Evolutionary conservation across 2,113 vertebrate genomes (phyloP).

Genomic region (Tautogolabrus adspersus): DNA sequence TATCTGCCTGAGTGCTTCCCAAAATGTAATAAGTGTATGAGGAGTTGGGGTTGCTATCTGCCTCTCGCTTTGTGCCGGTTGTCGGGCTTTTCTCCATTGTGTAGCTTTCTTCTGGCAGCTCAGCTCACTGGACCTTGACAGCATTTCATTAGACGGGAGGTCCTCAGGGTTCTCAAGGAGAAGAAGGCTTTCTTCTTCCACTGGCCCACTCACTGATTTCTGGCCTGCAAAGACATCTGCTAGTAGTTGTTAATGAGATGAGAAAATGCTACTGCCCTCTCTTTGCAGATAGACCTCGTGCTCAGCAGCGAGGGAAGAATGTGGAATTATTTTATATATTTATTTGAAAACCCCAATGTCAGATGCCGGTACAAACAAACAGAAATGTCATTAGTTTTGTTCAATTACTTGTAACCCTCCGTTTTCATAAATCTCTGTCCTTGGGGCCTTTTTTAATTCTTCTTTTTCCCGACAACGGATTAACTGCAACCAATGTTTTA

Average conservation of each 20-base stretch:
- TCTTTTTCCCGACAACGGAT: neutral
- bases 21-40: conserved; percentile 69
- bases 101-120: conserved; percentile 71
- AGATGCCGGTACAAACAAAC: neutral
- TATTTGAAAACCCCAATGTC: neutral
- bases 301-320: conserved; percentile 8
- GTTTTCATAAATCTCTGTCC: neutral
- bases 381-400: neutral
- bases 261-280: conserved; percentile 38
- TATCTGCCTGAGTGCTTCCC: conserved; percentile 63
- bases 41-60: conserved; percentile 61
- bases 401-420: neutral
- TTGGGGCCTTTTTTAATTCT: neutral
- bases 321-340: neutral
- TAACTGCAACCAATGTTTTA: neutral
- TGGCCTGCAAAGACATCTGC: conserved; percentile 45
- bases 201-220: conserved; percentile 6
- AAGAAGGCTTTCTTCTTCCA: conserved; percentile 57
- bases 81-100: conserved; percentile 59
- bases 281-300: conserved; percentile 15
- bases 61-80: conserved; percentile 60
- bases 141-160: conserved; percentile 76
- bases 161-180: conserved; percentile 68
- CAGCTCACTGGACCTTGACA: conserved; percentile 77
- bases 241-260: conserved; percentile 68